Evolutionary conservation across 2,797 vertebrate species (phyloP).

Genomic region (Heliangelus exortis): DNA sequence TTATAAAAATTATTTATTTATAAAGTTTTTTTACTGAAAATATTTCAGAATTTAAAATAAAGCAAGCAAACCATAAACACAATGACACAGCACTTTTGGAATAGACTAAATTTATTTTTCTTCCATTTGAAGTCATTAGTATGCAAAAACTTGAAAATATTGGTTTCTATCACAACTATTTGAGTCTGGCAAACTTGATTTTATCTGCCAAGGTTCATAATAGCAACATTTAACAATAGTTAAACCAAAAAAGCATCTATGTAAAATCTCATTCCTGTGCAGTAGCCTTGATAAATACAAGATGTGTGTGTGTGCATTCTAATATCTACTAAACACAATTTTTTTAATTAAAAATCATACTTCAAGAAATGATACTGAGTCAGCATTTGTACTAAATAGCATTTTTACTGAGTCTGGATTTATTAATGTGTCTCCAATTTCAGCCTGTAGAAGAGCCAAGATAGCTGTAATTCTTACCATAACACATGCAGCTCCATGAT

Average conservation of each 20-base stretch:
- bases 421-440: not conserved
- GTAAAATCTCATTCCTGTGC: not conserved
- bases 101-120: not conserved
- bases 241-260: not conserved
- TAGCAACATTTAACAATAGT: not conserved
- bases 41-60: not conserved
- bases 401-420: not conserved
- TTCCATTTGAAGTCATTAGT: not conserved
- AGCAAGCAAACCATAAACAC: not conserved
- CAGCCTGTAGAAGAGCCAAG: not conserved
- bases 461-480: not conserved
- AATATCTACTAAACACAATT: not conserved
- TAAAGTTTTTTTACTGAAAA: not conserved
- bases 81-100: not conserved
- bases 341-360: not conserved
- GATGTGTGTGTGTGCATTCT: not conserved
- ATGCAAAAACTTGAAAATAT: not conserved
- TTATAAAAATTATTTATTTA: not conserved
- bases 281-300: not conserved
- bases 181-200: not conserved
- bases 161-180: not conserved
- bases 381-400: not conserved
- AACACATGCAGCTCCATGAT: rapidly evolving
- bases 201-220: not conserved
- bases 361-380: not conserved